These are phyloP conservation scores for Sclerurus mexicanus DNA, from an alignment of 2,113 vertebrate species.

Conservation along the genomic window DNA sequence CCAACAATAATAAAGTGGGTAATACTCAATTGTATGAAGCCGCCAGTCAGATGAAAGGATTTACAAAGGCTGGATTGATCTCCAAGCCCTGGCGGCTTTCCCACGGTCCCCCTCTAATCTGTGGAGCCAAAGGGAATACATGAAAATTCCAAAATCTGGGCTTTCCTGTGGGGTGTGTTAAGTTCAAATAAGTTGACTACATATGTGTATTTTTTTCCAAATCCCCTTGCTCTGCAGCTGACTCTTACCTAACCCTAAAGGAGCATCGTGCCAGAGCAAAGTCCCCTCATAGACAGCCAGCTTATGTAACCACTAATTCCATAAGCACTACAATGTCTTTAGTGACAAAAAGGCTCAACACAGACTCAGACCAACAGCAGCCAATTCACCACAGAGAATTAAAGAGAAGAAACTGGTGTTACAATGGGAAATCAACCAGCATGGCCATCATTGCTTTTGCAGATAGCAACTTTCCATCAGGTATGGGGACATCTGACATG, in stretches of 20 bases:
- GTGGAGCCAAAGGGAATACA: not conserved
- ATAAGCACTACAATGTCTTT: conserved; percentile 39
- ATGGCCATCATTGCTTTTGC: not conserved
- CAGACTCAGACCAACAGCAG: not conserved
- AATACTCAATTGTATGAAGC: conserved; percentile 63
- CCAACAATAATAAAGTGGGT: conserved; percentile 66
- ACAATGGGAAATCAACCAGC: not conserved
- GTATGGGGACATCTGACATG: not conserved
- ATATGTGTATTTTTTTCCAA: not conserved
- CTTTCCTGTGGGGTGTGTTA: not conserved
- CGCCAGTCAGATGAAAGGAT: conserved; percentile 67
- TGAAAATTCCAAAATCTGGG: not conserved
- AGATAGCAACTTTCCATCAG: not conserved
- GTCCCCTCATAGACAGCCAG: not conserved
- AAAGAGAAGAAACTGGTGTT: not conserved
- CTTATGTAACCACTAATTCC: conserved; percentile 53
- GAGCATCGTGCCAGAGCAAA: conserved; percentile 20
- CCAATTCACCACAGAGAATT: not conserved
- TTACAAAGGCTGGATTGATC: conserved; percentile 66
- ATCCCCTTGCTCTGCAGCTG: not conserved
- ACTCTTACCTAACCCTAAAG: conserved; percentile 40
- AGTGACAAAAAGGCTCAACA: conserved; percentile 42
- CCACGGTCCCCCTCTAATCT: conserved; percentile 61
- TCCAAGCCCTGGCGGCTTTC: conserved; percentile 68
- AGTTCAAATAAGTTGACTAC: not conserved